Conservation (phyloP, 2,797 vertebrate genomes). For the Clarias laeviceps region DNA sequence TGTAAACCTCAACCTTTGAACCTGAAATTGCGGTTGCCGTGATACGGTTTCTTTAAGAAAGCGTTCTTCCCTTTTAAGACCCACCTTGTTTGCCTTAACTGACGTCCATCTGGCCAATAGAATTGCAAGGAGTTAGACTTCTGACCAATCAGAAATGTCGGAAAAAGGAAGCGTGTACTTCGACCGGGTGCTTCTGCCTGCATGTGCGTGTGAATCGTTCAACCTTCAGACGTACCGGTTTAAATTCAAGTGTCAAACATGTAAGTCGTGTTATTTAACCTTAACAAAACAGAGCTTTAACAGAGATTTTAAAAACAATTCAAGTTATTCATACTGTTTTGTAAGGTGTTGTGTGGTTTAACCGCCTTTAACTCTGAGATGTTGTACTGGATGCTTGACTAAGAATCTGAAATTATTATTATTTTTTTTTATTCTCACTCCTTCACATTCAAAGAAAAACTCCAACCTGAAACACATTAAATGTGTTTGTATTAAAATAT, state of each 20-base stretch:
- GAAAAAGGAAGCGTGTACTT: conserved; percentile 13
- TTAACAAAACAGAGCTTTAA: neutral
- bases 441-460: neutral
- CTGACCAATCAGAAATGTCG: conserved; percentile 34
- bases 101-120: conserved; percentile 63
- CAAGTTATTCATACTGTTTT: neutral
- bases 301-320: neutral
- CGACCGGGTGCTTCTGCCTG: neutral
- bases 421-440: neutral
- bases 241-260: conserved; percentile 55
- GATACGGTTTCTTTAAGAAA: conserved; percentile 12
- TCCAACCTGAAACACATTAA: neutral
- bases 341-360: neutral
- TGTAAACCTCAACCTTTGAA: too few species aligned
- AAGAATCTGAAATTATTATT: neutral
- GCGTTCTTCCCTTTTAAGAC: neutral
- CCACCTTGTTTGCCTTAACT: conserved; percentile 32
- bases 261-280: conserved; percentile 63
- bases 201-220: neutral
- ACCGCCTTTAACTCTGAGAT: neutral
- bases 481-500: neutral
- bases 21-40: neutral
- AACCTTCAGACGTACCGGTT: conserved; percentile 33
- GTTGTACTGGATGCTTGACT: neutral
- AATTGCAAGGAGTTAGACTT: neutral